A percentile compares a stretch with the other conserved stretches of the same genome.
Conservation (phyloP, 2,888 invertebrate genomes). For the Leuctra nigra region DNA sequence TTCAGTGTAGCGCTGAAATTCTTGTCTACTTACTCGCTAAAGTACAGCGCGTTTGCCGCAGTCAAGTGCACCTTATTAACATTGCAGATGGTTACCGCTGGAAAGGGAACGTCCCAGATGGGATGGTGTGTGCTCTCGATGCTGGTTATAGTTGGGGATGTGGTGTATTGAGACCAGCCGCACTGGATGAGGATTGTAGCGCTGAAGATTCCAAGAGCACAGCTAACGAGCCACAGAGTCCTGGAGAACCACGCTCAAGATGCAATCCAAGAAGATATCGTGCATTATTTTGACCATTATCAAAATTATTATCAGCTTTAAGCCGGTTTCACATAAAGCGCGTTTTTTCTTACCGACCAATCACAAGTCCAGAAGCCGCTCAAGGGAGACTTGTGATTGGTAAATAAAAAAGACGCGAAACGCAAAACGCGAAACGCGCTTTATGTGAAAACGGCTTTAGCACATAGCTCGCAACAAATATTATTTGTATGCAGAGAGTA, state of each 20-base stretch:
- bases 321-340: not conserved
- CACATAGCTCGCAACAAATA: not conserved
- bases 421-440: no score
- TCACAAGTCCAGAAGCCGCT: no score
- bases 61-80: constrained; percentile 28
- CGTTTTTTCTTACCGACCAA: no score
- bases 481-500: not conserved
- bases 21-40: constrained; percentile 11
- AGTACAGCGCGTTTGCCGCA: constrained; percentile 22
- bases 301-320: not conserved
- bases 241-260: no score
- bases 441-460: not conserved
- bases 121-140: constrained; percentile 29
- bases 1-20: no score
- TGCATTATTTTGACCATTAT: not conserved
- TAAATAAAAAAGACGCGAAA: no score
- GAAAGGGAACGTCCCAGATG: constrained; percentile 29
- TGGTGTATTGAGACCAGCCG: constrained; percentile 26
- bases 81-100: constrained; percentile 29
- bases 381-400: no score
- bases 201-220: constrained; percentile 19
- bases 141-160: constrained; percentile 28
- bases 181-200: constrained; percentile 24
- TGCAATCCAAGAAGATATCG: not conserved
- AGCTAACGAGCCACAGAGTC: constrained; percentile 21